A percentile compares a stretch with the other conserved stretches of the same genome.
phyloP scores from a whole-genome alignment of 1,140 invertebrate species.

The Dreissena rostriformis region DNA sequence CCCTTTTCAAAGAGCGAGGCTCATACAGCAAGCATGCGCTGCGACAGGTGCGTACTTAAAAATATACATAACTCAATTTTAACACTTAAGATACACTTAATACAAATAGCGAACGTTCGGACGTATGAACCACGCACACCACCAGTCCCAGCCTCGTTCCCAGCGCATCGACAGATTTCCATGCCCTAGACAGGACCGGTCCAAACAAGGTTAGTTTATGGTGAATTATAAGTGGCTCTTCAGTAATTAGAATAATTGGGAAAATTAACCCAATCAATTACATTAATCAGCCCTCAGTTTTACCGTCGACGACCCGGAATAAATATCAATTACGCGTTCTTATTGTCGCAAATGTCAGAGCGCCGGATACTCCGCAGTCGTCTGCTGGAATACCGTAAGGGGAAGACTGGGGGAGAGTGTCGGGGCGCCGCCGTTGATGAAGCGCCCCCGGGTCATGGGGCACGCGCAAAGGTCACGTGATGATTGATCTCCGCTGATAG shows the following conservation, averaged over 20 bases:
- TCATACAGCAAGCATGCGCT: too few species aligned
- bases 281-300: conserved; percentile 3
- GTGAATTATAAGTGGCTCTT: conserved; percentile 4
- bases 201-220: not conserved
- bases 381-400: too few species aligned
- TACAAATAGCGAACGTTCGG: too few species aligned
- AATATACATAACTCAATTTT: too few species aligned
- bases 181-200: too few species aligned
- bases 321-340: conserved; percentile 22
- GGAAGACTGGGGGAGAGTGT: not conserved
- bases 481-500: not conserved
- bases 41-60: too few species aligned
- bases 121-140: too few species aligned
- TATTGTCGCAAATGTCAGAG: not conserved
- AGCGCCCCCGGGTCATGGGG: not conserved
- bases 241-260: conserved; percentile 3
- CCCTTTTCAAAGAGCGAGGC: too few species aligned
- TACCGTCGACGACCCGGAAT: not conserved
- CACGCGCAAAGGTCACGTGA: conserved; percentile 12
- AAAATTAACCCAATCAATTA: conserved; percentile 7
- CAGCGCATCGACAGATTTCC: too few species aligned
- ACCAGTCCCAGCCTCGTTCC: too few species aligned
- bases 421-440: not conserved
- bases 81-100: too few species aligned
- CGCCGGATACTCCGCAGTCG: not conserved